Conservation (phyloP, 2,113 vertebrate genomes). For the Colistium nudipinnis region DNA sequence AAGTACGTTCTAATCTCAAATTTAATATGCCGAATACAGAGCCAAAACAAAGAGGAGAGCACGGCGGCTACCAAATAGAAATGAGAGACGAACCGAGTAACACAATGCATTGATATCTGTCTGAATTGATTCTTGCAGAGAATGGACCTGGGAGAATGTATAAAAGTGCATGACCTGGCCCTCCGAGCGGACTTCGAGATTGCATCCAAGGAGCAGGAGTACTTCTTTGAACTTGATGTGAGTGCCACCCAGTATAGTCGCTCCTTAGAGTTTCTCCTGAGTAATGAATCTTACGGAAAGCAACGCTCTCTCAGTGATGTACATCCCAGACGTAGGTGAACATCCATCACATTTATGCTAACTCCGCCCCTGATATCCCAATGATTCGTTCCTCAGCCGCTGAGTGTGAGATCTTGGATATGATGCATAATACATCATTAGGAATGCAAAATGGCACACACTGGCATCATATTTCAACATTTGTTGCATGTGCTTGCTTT, state of each 20-base stretch:
- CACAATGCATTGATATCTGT: slow-evolving; percentile 13
- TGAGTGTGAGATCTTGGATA: neutral
- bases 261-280: neutral
- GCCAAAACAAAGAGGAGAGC: neutral
- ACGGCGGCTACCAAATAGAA: neutral
- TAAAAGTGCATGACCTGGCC: slow-evolving; percentile 97
- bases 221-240: slow-evolving; percentile 99
- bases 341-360: neutral
- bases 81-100: neutral
- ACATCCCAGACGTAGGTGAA: neutral
- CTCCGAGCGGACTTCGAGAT: slow-evolving; percentile 98
- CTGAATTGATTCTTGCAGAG: slow-evolving; percentile 81
- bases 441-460: no score
- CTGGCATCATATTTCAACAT: no score
- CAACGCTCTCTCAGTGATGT: neutral
- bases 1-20: neutral
- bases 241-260: slow-evolving; percentile 65
- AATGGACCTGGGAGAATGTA: slow-evolving; percentile 98
- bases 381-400: neutral
- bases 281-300: neutral
- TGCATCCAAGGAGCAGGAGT: slow-evolving; percentile 97
- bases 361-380: neutral
- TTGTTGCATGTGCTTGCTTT: no score
- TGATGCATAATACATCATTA: neutral
- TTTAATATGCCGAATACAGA: neutral